Evolutionary conservation across 2,888 invertebrate species (phyloP).

Genomic region (Oxyteleia sp.): DNA sequence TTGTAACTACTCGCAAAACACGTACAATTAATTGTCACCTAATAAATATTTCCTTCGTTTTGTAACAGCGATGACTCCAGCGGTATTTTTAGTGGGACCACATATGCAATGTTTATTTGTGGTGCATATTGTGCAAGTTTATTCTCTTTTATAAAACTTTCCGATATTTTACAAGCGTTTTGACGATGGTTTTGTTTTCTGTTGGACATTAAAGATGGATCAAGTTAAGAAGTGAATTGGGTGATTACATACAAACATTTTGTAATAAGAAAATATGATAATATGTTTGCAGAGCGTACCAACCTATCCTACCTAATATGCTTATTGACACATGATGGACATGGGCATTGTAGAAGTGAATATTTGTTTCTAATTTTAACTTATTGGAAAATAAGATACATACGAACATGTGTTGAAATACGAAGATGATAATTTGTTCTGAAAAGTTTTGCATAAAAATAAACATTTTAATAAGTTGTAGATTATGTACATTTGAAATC

Average conservation of each 20-base stretch:
- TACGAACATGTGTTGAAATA: background rate
- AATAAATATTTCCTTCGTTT: constrained; percentile 11
- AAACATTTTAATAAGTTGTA: too few species aligned
- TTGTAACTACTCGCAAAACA: background rate
- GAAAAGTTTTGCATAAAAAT: too few species aligned
- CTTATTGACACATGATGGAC: background rate
- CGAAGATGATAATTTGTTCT: background rate
- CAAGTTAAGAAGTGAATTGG: background rate
- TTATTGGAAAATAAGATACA: background rate
- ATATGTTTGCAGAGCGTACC: background rate
- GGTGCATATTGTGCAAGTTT: background rate
- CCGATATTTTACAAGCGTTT: background rate
- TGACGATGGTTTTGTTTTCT: background rate
- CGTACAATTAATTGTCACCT: constrained; percentile 21
- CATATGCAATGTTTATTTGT: constrained; percentile 7
- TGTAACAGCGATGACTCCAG: constrained; percentile 10
- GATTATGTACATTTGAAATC: too few species aligned
- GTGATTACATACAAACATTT: too few species aligned
- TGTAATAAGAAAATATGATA: background rate
- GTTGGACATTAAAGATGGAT: background rate
- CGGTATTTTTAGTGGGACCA: constrained; percentile 30
- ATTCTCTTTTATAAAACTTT: background rate
- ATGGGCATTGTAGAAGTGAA: background rate
- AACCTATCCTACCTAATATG: background rate
- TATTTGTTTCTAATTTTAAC: background rate